phyloP scores from a whole-genome alignment of 2,797 vertebrate species.

The Staurois parvus region DNA sequence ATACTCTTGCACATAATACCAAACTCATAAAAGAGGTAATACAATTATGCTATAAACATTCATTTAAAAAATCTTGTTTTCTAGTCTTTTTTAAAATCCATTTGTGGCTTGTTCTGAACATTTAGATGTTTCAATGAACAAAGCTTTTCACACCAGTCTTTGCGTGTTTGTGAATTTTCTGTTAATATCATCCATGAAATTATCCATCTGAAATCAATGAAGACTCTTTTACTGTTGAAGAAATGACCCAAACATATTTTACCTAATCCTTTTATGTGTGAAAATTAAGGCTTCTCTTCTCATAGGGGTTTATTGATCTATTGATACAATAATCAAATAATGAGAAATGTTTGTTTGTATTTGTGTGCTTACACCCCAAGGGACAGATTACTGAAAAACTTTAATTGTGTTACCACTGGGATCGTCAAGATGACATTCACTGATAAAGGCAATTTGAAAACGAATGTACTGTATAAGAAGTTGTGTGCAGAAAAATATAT shows the following conservation, averaged over 20 bases:
- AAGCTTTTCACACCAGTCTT: neutral
- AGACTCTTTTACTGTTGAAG: neutral
- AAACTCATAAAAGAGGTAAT: neutral
- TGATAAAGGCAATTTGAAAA: neutral
- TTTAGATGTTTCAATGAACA: neutral
- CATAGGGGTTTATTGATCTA: neutral
- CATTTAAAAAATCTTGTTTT: neutral
- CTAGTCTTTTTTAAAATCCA: neutral
- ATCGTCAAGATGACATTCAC: neutral
- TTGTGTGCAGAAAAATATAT: neutral
- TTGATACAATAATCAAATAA: neutral
- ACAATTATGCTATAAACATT: neutral
- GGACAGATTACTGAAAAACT: neutral
- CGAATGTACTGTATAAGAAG: neutral
- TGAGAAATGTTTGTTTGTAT: slow-evolving; percentile 2
- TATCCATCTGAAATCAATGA: neutral
- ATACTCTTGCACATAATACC: neutral
- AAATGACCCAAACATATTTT: neutral
- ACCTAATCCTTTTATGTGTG: slow-evolving; percentile 6
- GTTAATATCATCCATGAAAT: slow-evolving; percentile 1
- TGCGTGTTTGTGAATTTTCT: neutral
- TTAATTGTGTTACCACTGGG: slow-evolving; percentile 4
- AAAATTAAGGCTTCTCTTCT: neutral
- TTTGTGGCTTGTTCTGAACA: neutral
- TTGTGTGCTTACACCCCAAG: neutral